These are phyloP conservation scores for Aurelia coerulea DNA, from an alignment of 30 jellyfish, hydroid and myxozoan genomes.

Conservation along the genomic window DNA sequence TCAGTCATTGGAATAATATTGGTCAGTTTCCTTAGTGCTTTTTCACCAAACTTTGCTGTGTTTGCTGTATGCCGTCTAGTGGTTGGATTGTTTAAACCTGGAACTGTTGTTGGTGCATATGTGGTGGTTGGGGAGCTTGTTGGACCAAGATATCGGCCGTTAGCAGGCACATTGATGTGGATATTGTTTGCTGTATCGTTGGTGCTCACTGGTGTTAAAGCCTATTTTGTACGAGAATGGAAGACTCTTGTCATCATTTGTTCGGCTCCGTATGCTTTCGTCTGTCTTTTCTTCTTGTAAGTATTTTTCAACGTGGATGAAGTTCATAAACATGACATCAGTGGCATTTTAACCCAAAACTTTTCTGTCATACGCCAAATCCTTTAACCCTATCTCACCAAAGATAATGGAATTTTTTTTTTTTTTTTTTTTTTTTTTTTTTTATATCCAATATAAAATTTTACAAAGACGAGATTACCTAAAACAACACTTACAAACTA, in stretches of 20 bases:
- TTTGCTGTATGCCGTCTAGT: slow-evolving; percentile 73
- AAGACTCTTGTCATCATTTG: slow-evolving; percentile 66
- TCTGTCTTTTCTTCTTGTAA: slow-evolving; percentile 66
- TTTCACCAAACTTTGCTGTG: slow-evolving; percentile 71
- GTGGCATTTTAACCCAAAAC: too few species aligned
- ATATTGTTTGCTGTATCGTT: slow-evolving; percentile 64
- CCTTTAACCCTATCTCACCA: too few species aligned
- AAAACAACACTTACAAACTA: too few species aligned
- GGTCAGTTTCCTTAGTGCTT: slow-evolving; percentile 59
- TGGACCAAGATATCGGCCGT: slow-evolving; percentile 84
- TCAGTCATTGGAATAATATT: slow-evolving; percentile 62
- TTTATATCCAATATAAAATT: too few species aligned
- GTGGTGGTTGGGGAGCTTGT: slow-evolving; percentile 81
- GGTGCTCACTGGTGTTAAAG: slow-evolving; percentile 84
- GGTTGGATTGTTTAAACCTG: slow-evolving; percentile 87
- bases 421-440: too few species aligned
- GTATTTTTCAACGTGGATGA: slow-evolving; percentile 2
- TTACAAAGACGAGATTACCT: too few species aligned
- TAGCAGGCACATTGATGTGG: slow-evolving; percentile 83
- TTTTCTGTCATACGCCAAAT: too few species aligned
- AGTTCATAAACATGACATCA: neutral
- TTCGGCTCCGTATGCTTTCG: slow-evolving; percentile 79
- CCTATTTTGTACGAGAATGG: slow-evolving; percentile 87
- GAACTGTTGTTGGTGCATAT: slow-evolving; percentile 74
- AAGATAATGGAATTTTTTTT: too few species aligned